Base-by-base conservation (phyloP, 2,888 invertebrate genomes). In the Drosophila anomalata region DNA sequence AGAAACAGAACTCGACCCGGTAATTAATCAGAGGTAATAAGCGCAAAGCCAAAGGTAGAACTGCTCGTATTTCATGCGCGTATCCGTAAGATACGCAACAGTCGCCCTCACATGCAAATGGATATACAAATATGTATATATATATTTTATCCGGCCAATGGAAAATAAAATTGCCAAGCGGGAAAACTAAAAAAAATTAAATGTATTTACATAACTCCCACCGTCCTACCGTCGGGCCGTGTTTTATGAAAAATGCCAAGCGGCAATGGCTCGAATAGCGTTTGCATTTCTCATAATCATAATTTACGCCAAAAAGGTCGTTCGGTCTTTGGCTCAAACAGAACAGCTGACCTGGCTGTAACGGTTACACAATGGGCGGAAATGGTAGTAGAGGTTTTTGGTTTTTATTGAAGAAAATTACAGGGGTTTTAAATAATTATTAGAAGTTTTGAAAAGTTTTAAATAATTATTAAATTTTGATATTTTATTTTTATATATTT, bases 251-350 rank as follows among this genome's bases (percentile, higher is more conserved):
- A 73, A 77, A 59, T 58, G 73, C 65, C 63, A 66, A 73, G 73
- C 78, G 79, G 83, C 79, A 86, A 77, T 78, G 87, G 74, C 84
- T 48, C 33, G 63, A 54, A 70, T 70, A 84, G 79, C 85, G 82
- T 84, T 85, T 78, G 71, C 85, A 85, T 77, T 81, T 78, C 82
- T 76, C 81, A 87, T 85, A 88, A 88, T 85, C 89, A 88, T 85
- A 85, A 85, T 81, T 85, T 87, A 85, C 61, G 73, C 58, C 76
- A 76, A 88, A 88, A 78, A 67, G 57, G 59, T 75, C 71, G 56
- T 51, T 53, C 56, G 55, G 44, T 36, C 46, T 17, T 20, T 14
- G 41, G 55, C 44, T 42, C 39, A 24, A 20, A 36, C 44, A 50
- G 60, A 75, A 77, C 83, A 85, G 77, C 79, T 87, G 78, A 75